Conservation (phyloP, 2,888 invertebrate genomes). For the Orthosia incerta region DNA sequence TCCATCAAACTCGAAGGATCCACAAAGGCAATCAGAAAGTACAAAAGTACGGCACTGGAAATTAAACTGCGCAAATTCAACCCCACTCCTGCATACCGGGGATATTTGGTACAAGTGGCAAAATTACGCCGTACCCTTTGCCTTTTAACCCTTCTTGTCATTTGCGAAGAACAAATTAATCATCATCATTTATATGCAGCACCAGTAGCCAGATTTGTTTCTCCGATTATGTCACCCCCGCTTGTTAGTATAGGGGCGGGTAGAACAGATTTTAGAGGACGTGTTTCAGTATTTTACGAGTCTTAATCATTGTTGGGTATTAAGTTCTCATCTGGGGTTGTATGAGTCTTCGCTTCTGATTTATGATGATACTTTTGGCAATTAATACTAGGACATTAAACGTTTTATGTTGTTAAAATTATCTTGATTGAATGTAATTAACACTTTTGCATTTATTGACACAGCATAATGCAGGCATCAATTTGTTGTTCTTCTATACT, state of each 20-base stretch:
- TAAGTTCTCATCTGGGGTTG: slow-evolving; percentile 60
- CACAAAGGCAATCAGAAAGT: slow-evolving; percentile 89
- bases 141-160: slow-evolving; percentile 90
- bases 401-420: not conserved
- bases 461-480: no score
- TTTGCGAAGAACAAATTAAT: slow-evolving; percentile 90
- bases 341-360: slow-evolving; percentile 36
- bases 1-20: slow-evolving; percentile 86
- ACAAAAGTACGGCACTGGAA: slow-evolving; percentile 82
- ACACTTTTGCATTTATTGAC: not conserved
- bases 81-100: slow-evolving; percentile 77
- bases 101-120: slow-evolving; percentile 85
- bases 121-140: slow-evolving; percentile 82
- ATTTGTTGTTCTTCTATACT: no score
- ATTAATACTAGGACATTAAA: slow-evolving; percentile 35
- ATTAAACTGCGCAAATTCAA: slow-evolving; percentile 84
- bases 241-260: slow-evolving; percentile 84
- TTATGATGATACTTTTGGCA: slow-evolving; percentile 29
- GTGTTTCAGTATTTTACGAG: slow-evolving; percentile 83
- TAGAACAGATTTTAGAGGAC: slow-evolving; percentile 84
- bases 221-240: slow-evolving; percentile 90
- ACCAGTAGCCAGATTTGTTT: slow-evolving; percentile 90
- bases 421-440: slow-evolving; percentile 10
- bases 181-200: slow-evolving; percentile 91
- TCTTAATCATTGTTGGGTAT: slow-evolving; percentile 76